A percentile compares a stretch with the other conserved stretches of the same genome.
Evolutionary conservation across 2,113 vertebrate species (phyloP).

Genomic region (Butorides virescens): DNA sequence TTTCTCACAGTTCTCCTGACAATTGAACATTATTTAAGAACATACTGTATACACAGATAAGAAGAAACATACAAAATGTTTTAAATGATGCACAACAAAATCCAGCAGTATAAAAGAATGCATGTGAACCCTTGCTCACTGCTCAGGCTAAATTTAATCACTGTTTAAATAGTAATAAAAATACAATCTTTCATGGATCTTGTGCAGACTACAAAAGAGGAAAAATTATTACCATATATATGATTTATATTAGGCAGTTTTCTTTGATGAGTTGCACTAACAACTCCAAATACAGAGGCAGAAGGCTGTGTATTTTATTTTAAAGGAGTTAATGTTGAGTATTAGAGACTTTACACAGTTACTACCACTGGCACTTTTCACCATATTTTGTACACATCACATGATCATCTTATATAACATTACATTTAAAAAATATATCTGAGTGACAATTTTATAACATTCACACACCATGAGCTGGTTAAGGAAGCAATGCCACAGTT

Average conservation of each 20-base stretch:
- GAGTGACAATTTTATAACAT: constrained; percentile 81
- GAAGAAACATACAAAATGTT: constrained; percentile 96
- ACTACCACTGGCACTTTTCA: constrained; percentile 97
- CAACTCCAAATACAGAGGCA: constrained; percentile 81
- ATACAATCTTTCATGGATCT: constrained; percentile 98
- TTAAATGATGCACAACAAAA: constrained; percentile 98
- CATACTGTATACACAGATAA: constrained; percentile 99
- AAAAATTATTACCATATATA: constrained; percentile 85
- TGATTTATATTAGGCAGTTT: constrained; percentile 86
- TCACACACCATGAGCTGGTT: constrained; percentile 80
- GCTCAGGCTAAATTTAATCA: constrained; percentile 86
- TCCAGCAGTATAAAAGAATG: constrained; percentile 95
- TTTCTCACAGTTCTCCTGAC: constrained; percentile 99
- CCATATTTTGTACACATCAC: constrained; percentile 96
- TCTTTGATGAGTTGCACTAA: constrained; percentile 80
- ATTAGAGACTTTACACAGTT: constrained; percentile 92
- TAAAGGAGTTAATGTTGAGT: constrained; percentile 81
- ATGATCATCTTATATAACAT: constrained; percentile 92
- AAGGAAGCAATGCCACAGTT: constrained; percentile 72
- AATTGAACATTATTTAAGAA: constrained; percentile 98
- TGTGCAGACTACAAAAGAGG: constrained; percentile 91
- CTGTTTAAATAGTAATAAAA: constrained; percentile 99
- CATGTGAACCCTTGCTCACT: constrained; percentile 85
- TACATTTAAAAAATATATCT: constrained; percentile 89
- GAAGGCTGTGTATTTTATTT: constrained; percentile 81